phyloP scores from a whole-genome alignment of 2,113 vertebrate species.

The Eolophus roseicapilla region DNA sequence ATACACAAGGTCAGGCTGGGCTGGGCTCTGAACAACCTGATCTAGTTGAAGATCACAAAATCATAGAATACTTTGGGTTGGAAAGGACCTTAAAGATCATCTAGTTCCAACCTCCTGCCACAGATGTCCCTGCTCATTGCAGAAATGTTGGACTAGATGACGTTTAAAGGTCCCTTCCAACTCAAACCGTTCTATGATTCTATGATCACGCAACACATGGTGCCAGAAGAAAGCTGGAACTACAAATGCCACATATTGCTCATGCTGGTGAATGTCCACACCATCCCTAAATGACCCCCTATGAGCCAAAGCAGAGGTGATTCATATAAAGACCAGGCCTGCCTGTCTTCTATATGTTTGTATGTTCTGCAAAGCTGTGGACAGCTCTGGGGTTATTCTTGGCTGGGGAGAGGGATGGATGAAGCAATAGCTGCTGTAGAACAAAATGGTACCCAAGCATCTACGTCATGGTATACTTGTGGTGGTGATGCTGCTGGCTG shows the following conservation, averaged over 20 bases:
- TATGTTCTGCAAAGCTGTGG: background rate
- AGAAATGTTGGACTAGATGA: background rate
- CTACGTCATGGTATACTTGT: accelerated
- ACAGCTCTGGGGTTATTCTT: background rate
- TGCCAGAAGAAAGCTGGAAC: background rate
- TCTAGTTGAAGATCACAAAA: background rate
- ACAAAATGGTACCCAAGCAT: background rate
- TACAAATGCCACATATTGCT: background rate
- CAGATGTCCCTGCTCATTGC: background rate
- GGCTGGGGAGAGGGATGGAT: background rate
- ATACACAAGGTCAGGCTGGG: background rate
- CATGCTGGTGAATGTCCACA: background rate
- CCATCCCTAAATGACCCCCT: background rate
- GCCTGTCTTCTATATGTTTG: background rate
- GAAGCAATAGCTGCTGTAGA: background rate
- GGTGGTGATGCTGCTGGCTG: background rate
- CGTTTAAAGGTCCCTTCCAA: background rate
- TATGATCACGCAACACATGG: background rate
- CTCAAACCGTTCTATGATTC: background rate
- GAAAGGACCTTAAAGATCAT: background rate
- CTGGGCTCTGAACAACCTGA: background rate
- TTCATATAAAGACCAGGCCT: background rate
- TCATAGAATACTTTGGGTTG: background rate
- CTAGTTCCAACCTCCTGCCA: background rate
- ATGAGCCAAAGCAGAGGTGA: background rate